Percentiles rank a stretch among this genome's conserved stretches.
These are phyloP conservation scores for Triplophysa rosa DNA, from an alignment of 2,113 vertebrate species.

Conservation along the genomic window DNA sequence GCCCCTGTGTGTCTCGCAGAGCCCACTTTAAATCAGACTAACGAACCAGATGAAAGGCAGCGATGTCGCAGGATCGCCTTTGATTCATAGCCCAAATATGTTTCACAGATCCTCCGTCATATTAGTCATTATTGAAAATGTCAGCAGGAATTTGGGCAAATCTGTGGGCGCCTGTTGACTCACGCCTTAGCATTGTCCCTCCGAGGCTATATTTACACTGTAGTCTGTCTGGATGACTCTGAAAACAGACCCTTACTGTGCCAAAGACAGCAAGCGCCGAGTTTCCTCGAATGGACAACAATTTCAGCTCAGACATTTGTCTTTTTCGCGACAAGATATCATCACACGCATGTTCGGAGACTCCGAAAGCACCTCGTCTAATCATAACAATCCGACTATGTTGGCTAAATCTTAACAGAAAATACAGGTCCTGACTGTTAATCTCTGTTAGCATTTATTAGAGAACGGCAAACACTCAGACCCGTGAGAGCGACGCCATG, in stretches of 20 bases:
- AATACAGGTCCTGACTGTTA: conserved; percentile 34
- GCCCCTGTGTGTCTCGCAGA: background rate
- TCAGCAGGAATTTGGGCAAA: conserved; percentile 44
- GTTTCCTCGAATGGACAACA: background rate
- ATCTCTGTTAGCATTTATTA: conserved; percentile 27
- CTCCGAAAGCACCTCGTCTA: background rate
- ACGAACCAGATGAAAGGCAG: conserved; percentile 9
- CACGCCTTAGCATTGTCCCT: conserved; percentile 38
- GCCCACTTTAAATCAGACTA: background rate
- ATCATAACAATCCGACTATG: conserved; percentile 1
- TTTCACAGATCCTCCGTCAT: conserved; percentile 34
- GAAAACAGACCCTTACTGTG: conserved; percentile 17
- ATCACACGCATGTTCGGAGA: too few species aligned
- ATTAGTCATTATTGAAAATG: conserved; percentile 44
- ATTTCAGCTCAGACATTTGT: background rate
- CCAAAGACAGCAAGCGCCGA: conserved; percentile 7
- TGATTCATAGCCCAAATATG: conserved; percentile 32
- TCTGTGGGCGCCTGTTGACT: conserved; percentile 48
- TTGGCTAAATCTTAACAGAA: conserved; percentile 18
- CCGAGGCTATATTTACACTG: conserved; percentile 29
- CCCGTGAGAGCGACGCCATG: conserved; percentile 18
- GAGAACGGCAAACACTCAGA: conserved; percentile 13
- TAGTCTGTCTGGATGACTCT: conserved; percentile 23
- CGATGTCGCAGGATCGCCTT: conserved; percentile 24
- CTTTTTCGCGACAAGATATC: too few species aligned